Evolutionary conservation across 2,888 invertebrate genomes (phyloP), one percentile per base, ranked within the genome.

Genomic region (Nemotelus nigrinus): DNA sequence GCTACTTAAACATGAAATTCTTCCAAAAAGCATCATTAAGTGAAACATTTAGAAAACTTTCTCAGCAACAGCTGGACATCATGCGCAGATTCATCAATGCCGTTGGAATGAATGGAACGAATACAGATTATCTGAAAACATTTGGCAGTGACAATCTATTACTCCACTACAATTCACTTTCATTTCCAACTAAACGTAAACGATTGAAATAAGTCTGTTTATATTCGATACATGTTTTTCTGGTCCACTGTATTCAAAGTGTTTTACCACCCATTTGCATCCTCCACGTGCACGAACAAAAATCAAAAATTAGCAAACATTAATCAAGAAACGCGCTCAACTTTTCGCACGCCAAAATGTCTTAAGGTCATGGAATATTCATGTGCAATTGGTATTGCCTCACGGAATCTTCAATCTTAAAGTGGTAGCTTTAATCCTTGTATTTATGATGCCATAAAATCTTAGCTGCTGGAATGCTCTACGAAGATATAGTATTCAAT

Each of bases 281-380:
- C 67, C 41, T n/a, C 50, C 74, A 63, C 74, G 60, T 63, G 47
- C 50, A 10, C 47, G 58, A 43, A 63, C 10, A 25, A 53, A 63
- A 47, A 60, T 74, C 74, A 47, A 63, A 63, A 74, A 74, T 60
- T 74, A 60, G 25, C 7, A 74, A 74, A 63, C 74, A 63, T 74
- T 74, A 63, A 74, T 74, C 74, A 74, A 60, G 50, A 60, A 74
- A 47, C 74, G 60, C 41, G 63, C 74, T 41, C 74, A 71, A 74
- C 58, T 74, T 74, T 74, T 74, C 74, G 60, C 63, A 74, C 74
- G 63, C 58, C 48, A 74, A 74, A 60, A 43, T 63, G 63, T 74
- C 74, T 74, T 74, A 74, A 63, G 74, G 48, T 74, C 74, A 74
- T 74, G 74, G 43, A 76, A 64, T 76, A 76, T 76, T 76, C 55